Evolutionary conservation across 2,888 invertebrate genomes (phyloP).

Genomic region (Cephus sareptanus): DNA sequence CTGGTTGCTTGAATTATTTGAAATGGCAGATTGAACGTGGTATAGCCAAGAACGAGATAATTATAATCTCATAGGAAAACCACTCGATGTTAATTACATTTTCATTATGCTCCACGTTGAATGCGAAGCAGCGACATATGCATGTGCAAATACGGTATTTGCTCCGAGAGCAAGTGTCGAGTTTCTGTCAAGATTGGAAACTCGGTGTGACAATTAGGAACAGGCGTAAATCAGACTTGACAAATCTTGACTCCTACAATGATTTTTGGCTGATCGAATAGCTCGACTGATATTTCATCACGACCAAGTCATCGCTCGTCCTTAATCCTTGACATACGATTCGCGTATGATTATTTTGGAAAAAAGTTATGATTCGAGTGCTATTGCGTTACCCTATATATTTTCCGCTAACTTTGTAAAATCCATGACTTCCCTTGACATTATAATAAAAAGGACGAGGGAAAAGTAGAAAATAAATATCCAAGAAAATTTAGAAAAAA

Average conservation of each 20-base stretch:
- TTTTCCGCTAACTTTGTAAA: neutral
- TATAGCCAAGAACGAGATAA: constrained; percentile 27
- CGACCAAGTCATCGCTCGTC: neutral
- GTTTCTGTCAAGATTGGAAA: neutral
- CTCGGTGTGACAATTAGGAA: neutral
- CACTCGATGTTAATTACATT: constrained; percentile 33
- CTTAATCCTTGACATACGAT: neutral
- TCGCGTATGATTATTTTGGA: neutral
- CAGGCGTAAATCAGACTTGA: neutral
- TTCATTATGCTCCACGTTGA: constrained; percentile 19
- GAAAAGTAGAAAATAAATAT: neutral
- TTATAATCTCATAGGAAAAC: constrained; percentile 30
- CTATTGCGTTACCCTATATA: neutral
- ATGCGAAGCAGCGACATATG: neutral
- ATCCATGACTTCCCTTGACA: neutral
- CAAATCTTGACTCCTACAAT: neutral
- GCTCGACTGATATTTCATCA: neutral
- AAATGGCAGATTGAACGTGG: neutral
- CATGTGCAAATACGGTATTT: neutral
- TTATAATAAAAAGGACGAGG: neutral
- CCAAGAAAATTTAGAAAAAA: neutral
- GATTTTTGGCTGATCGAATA: neutral
- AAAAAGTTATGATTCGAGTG: neutral
- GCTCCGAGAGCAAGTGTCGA: neutral
- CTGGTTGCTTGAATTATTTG: neutral